Evolutionary conservation across 1,140 invertebrate genomes (phyloP), one percentile per base, ranked within the genome.

Genomic region (Drepana arcuata): DNA sequence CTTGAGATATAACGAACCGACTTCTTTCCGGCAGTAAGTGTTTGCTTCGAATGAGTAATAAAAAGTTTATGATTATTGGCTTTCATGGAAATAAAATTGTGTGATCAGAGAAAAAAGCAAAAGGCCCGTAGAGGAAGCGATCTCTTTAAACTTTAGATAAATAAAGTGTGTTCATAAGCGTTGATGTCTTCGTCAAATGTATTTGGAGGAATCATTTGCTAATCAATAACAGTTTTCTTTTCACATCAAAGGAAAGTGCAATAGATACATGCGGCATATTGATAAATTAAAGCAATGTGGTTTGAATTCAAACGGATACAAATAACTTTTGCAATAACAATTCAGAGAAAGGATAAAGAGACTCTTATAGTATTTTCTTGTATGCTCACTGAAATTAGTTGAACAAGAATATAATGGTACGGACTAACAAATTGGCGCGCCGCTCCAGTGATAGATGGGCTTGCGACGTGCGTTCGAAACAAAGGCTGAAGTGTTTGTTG

Each of bases 31-130:
- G 26, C 36, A 38, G 30, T 68, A 68, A 72, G 65, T 71, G 65
- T 67, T 66, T 54, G 58, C 51, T 34, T 41, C 47, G 41, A 49
- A 71, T 67, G 65, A 61, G 63, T 50, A 64, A 70, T 75, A 79
- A 79, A 78, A 79, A 62, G 48, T 75, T 79, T 75, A 74, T 69
- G 72, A 75, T 70, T 67, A 72, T 68, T n/a, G 51, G 66, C 63
- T 52, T 62, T 66, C 60, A 60, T 68, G 52, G 57, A 71, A 66
- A 74, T 73, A 74, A 74, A 71, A 70, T 40, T 60, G 51, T 63
- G 45, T 55, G 56, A 66, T 60, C 58, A 49, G 51, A 59, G 52
- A 60, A 62, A 62, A 44, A 44, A 59, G 51, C 55, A 60, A 60
- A 50, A 48, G 48, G 49, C 42, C 36, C 34, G 27, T 18, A 12